Conservation (phyloP, 2,888 invertebrate species). For the Eupithecia inturbata region DNA sequence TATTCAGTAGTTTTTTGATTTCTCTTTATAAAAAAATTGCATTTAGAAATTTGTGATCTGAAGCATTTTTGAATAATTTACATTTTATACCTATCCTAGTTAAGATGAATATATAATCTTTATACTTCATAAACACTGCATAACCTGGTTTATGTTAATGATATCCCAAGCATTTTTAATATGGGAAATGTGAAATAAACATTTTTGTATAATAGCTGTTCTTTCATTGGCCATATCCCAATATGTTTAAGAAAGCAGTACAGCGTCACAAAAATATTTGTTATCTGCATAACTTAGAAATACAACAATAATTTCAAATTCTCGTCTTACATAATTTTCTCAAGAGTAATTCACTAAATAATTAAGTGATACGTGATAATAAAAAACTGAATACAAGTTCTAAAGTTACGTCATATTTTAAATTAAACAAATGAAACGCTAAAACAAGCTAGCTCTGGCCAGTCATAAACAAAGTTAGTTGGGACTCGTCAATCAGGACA, state of each 20-base stretch:
- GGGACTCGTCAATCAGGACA: slow-evolving; percentile 63
- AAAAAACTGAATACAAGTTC: background rate
- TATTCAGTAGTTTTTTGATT: slow-evolving; percentile 54
- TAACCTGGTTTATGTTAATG: slow-evolving; percentile 74
- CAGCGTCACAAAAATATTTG: background rate
- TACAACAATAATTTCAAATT: no score
- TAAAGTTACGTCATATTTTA: slow-evolving; percentile 25
- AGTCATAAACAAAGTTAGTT: slow-evolving; percentile 61
- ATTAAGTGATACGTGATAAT: background rate
- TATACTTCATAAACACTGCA: slow-evolving; percentile 47
- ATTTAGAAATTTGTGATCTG: slow-evolving; percentile 80
- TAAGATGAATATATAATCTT: slow-evolving; percentile 75
- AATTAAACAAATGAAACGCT: slow-evolving; percentile 18
- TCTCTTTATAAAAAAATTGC: slow-evolving; percentile 64
- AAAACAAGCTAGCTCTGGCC: slow-evolving; percentile 44
- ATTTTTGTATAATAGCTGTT: slow-evolving; percentile 62
- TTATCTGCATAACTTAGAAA: background rate
- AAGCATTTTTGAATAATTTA: slow-evolving; percentile 55
- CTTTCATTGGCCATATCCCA: background rate
- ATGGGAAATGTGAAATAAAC: slow-evolving; percentile 74
- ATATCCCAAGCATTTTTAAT: slow-evolving; percentile 57
- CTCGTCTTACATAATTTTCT: background rate
- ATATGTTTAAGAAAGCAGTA: background rate
- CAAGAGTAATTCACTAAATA: background rate
- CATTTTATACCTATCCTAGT: slow-evolving; percentile 58